These are phyloP conservation scores for Drosophila pallidifrons DNA, from an alignment of 1,140 invertebrate genomes.

Conservation along the genomic window DNA sequence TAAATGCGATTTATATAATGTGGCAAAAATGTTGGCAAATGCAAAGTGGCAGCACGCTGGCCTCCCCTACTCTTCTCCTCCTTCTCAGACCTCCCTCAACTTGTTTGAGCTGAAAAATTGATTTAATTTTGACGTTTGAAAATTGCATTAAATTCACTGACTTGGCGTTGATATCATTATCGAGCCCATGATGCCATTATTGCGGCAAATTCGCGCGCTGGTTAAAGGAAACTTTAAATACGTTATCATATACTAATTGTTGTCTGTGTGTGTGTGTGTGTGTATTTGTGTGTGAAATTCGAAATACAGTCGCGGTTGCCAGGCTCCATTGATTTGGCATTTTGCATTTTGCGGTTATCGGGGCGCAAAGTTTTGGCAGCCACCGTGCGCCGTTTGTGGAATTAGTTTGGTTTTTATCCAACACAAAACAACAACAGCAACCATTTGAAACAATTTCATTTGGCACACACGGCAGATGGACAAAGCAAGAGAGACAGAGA, in stretches of 20 bases:
- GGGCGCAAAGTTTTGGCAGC: constrained; percentile 32
- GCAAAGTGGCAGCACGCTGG: constrained; percentile 18
- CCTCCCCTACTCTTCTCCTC: too few relatives aligned
- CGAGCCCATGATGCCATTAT: constrained; percentile 35
- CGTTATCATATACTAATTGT: not conserved
- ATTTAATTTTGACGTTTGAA: constrained; percentile 40
- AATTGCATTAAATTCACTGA: constrained; percentile 72
- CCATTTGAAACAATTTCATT: constrained; percentile 78
- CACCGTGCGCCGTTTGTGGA: constrained; percentile 22
- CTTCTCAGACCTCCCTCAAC: too few relatives aligned
- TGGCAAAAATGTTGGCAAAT: constrained; percentile 34
- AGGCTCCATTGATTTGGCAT: constrained; percentile 52
- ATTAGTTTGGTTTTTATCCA: constrained; percentile 27
- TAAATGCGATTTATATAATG: constrained; percentile 57
- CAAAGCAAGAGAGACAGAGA: not conserved
- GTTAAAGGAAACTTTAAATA: constrained; percentile 20
- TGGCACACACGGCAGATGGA: constrained; percentile 31
- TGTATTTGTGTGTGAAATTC: not conserved
- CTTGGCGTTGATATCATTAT: constrained; percentile 70
- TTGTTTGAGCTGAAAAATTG: constrained; percentile 34
- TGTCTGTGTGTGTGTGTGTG: not conserved
- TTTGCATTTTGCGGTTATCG: constrained; percentile 13
- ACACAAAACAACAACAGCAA: constrained; percentile 33
- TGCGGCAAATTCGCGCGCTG: constrained; percentile 26
- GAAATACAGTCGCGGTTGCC: not conserved